Conservation (phyloP, 2,888 invertebrate genomes). For the Sphaerophoria rueppellii region DNA sequence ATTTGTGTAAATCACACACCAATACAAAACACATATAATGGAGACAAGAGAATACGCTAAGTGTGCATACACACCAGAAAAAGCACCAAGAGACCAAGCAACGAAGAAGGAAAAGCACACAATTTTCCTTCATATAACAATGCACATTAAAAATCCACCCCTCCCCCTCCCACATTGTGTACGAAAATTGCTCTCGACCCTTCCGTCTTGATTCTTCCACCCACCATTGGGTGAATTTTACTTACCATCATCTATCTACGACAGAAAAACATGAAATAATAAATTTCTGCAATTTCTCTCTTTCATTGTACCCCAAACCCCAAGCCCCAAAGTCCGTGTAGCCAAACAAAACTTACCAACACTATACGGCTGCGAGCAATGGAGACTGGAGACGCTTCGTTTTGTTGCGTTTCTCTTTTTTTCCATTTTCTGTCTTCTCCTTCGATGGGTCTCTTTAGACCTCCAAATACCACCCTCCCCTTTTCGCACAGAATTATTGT, state of each 20-base stretch:
- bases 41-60: constrained; percentile 8
- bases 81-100: constrained; percentile 40
- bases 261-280: constrained; percentile 62
- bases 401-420: constrained; percentile 63
- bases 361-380: neutral
- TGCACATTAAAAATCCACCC: constrained; percentile 54
- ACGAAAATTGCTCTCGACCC: constrained; percentile 17
- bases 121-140: constrained; percentile 69
- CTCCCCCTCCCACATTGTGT: constrained; percentile 41
- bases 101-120: constrained; percentile 62
- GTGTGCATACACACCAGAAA: constrained; percentile 50
- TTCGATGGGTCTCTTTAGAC: constrained; percentile 51
- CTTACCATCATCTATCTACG: constrained; percentile 40
- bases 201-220: constrained; percentile 1
- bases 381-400: constrained; percentile 32
- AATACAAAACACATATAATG: constrained; percentile 24
- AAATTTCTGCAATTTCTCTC: constrained; percentile 74
- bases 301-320: constrained; percentile 43
- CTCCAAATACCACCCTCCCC: constrained; percentile 7
- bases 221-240: constrained; percentile 13
- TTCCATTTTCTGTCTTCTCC: constrained; percentile 54
- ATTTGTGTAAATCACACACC: constrained; percentile 14
- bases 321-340: neutral
- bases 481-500: constrained; percentile 71
- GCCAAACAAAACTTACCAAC: neutral